A percentile compares a stretch with the other conserved stretches of the same genome.
phyloP scores from a whole-genome alignment of 2,113 vertebrate species.

The Oreochromis aureus region DNA sequence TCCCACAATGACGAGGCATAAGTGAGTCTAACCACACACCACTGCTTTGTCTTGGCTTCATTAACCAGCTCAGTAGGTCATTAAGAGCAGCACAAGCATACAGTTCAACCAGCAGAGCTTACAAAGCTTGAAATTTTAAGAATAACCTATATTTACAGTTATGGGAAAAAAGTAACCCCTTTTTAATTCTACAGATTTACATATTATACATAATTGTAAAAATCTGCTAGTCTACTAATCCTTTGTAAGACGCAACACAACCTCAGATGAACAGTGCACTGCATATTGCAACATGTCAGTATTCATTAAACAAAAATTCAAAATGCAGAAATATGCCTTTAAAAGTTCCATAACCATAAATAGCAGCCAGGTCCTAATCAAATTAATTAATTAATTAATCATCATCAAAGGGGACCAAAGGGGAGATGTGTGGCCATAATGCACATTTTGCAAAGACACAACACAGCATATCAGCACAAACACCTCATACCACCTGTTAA shows the following conservation, averaged over 20 bases:
- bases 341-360: neutral
- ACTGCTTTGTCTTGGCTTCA: neutral
- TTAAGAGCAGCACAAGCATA: neutral
- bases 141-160: neutral
- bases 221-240: neutral
- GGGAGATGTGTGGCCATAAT: neutral
- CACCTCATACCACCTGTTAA: neutral
- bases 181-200: neutral
- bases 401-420: neutral
- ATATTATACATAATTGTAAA: neutral
- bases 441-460: neutral
- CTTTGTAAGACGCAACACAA: neutral
- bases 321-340: neutral
- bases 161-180: neutral
- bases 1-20: neutral
- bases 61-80: neutral
- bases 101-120: neutral
- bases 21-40: neutral
- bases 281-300: neutral
- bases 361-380: neutral
- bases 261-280: neutral
- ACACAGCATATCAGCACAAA: neutral
- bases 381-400: fast-evolving
- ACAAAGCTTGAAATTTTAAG: neutral
- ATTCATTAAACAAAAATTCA: neutral